Base-by-base conservation (phyloP, 2,797 vertebrate genomes). In the Pyrocephalus nanus region DNA sequence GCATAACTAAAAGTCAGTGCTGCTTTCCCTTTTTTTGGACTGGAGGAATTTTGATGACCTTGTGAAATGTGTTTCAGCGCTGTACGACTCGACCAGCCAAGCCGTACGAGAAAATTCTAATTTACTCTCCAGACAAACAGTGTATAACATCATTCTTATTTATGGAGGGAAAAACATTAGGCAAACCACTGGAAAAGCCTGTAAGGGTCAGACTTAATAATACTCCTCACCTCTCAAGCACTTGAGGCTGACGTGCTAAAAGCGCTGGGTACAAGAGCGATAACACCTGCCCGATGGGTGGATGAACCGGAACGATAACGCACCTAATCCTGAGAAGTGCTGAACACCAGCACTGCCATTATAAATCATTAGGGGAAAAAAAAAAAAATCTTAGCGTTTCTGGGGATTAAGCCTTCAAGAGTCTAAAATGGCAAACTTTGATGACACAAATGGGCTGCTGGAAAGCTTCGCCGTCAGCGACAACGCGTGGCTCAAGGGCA, bases 201-300 rank as follows among this genome's bases (percentile, higher is more conserved):
- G 66, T 51, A 81, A 93, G 92, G 92, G 95, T 96, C 95, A 96
- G 32, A 67, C n/a, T 91, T 94, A 93, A 97, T 93, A 94, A 95
- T 51, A 60, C 73, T 76, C n/a, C 51, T 93, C 92, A 92, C 87
- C 82, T 94, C 75, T 84, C 82, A 84, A 91, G 66, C 11, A 81
- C 82, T 95, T 43, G 82, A 57, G 84, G 82, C 61, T 93, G 93
- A 88, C 45, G 7, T 42, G 60, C 82, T 96, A 92, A 96, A 95
- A 96, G 92, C 92, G 45, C 67, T 29, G 71, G 29, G 76, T 66
- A 13, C 38, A 38, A 88, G 55, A 88, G 80, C 85, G 94, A 92
- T 96, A 91, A 97, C 92, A 75, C 85, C 76, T 75, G 83, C 73
- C 93, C 73, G 91, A 60, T 53, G 60, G 70, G 73, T 92, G 82